These are phyloP conservation scores for Cavia porcellus DNA, from an alignment of 2,113 vertebrate genomes.

Conservation along the genomic window DNA sequence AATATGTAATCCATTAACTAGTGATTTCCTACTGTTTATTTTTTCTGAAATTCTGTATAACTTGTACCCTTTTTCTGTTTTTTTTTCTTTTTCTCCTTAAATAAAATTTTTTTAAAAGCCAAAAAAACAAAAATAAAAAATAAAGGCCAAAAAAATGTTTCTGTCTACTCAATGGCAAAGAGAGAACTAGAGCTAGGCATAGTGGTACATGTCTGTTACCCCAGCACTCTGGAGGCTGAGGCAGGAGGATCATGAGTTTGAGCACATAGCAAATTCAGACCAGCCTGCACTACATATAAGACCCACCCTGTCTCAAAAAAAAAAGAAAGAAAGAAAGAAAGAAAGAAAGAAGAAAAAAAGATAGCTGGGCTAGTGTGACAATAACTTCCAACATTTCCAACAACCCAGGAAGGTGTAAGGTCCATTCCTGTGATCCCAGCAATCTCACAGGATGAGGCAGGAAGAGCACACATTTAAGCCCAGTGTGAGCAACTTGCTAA, in stretches of 20 bases:
- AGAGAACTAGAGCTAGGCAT: neutral
- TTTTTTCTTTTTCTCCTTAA: too few species aligned
- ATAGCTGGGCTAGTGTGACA: neutral
- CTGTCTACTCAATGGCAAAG: neutral
- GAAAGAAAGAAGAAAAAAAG: neutral
- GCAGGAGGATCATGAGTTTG: neutral
- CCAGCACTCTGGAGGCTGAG: neutral
- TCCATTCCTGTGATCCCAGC: too few species aligned
- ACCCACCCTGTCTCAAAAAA: neutral
- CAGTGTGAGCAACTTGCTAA: too few species aligned
- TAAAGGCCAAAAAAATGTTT: too few species aligned
- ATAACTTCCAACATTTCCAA: neutral
- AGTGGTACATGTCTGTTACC: neutral
- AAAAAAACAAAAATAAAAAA: too few species aligned
- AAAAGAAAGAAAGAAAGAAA: neutral
- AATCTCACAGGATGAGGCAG: too few species aligned
- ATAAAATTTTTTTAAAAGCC: too few species aligned
- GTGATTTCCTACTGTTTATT: too few species aligned
- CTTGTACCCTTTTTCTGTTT: too few species aligned
- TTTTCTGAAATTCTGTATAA: too few species aligned
- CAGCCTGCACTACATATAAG: neutral
- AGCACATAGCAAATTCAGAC: neutral
- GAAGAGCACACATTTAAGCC: too few species aligned
- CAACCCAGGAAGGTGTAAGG: neutral
- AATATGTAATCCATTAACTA: too few species aligned